Evolutionary conservation across 2,113 vertebrate genomes (phyloP).

Genomic region (Garra rufa): DNA sequence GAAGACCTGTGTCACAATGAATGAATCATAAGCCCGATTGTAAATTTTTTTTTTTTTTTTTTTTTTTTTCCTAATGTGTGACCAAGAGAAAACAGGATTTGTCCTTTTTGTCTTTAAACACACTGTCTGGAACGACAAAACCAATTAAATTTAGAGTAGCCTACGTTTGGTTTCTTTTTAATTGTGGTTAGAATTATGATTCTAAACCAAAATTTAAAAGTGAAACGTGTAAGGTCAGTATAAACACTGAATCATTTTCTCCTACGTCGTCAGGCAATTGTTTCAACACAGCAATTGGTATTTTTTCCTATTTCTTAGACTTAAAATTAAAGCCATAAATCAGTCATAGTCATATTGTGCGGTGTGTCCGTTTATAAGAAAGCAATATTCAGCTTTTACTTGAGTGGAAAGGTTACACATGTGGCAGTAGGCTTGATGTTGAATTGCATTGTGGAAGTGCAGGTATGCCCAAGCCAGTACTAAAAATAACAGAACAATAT

Average conservation of each 20-base stretch:
- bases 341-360: not conserved
- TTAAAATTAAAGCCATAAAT: slow-evolving; percentile 2
- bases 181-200: not conserved
- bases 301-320: not conserved
- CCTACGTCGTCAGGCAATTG: not conserved
- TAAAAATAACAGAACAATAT: slow-evolving; percentile 31
- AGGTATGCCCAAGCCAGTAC: not conserved
- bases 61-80: not conserved
- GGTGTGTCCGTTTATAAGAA: not conserved
- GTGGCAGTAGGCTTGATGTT: slow-evolving; percentile 11
- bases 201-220: not conserved
- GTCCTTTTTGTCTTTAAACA: not conserved
- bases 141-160: too few species aligned
- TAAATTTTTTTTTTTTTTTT: too few species aligned
- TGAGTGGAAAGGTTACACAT: not conserved
- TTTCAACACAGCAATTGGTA: not conserved
- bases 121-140: not conserved
- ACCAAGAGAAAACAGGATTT: not conserved
- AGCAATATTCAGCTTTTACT: not conserved
- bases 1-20: not conserved
- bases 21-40: not conserved
- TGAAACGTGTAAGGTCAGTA: not conserved
- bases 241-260: not conserved
- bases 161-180: not conserved
- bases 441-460: not conserved